These are phyloP conservation scores for Loripinus fragilis DNA, from an alignment of 2,888 invertebrate genomes.

Conservation along the genomic window DNA sequence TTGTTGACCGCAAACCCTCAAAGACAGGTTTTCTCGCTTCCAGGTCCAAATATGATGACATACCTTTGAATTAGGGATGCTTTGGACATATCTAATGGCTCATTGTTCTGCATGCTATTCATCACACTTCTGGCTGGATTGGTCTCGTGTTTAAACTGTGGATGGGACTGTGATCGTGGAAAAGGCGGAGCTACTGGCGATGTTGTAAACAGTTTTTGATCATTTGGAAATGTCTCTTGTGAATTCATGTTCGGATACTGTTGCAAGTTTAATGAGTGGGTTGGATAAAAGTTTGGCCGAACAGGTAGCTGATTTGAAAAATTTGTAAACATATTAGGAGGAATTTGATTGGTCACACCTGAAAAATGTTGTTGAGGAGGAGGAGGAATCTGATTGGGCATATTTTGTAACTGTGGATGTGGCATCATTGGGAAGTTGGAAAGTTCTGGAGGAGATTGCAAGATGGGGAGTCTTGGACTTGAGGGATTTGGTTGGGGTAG, in stretches of 20 bases:
- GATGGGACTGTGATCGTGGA: background rate
- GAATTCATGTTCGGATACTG: background rate
- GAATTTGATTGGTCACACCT: slow-evolving; percentile 10
- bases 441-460: background rate
- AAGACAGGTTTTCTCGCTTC: too few species aligned
- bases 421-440: background rate
- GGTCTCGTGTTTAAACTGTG: background rate
- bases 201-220: slow-evolving; percentile 4
- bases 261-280: background rate
- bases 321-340: background rate
- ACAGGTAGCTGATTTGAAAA: slow-evolving; percentile 2
- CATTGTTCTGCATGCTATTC: background rate
- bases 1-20: too few species aligned
- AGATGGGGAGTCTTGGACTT: background rate
- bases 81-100: slow-evolving; percentile 20
- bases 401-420: background rate
- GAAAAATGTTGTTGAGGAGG: slow-evolving; percentile 15
- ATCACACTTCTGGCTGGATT: background rate
- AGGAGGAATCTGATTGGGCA: slow-evolving; percentile 13
- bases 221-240: slow-evolving; percentile 20
- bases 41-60: background rate
- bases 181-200: background rate
- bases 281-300: slow-evolving; percentile 1
- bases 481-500: background rate
- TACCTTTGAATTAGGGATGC: background rate